Evolutionary conservation across 1,140 invertebrate genomes (phyloP).

Genomic region (Halotydeus destructor): DNA sequence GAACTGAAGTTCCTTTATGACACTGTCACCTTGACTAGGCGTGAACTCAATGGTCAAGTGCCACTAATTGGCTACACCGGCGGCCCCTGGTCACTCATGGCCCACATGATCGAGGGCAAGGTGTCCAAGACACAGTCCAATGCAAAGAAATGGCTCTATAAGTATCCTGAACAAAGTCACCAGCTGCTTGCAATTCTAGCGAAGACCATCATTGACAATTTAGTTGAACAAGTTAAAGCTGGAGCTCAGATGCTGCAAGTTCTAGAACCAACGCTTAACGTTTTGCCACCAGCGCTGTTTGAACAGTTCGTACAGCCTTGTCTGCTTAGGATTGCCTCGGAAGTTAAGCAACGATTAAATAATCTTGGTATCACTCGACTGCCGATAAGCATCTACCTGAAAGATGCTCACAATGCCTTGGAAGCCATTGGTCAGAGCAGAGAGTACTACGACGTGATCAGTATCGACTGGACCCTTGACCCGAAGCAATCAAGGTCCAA

Average conservation of each 20-base stretch:
- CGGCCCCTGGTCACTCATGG: constrained; percentile 93
- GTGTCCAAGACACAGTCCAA: constrained; percentile 78
- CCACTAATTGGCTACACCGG: constrained; percentile 84
- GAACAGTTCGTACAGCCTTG: constrained; percentile 48
- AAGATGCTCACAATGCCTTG: constrained; percentile 69
- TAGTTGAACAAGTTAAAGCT: constrained; percentile 64
- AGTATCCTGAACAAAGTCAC: constrained; percentile 51
- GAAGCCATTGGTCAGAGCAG: constrained; percentile 40
- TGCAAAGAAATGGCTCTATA: constrained; percentile 72
- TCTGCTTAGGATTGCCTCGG: constrained; percentile 46
- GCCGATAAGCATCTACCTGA: constrained; percentile 82
- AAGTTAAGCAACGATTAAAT: constrained; percentile 40
- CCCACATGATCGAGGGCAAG: constrained; percentile 90
- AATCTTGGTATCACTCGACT: constrained; percentile 41
- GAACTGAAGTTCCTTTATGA: constrained; percentile 71
- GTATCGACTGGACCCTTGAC: constrained; percentile 84
- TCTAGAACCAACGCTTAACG: constrained; percentile 87
- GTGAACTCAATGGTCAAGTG: constrained; percentile 67
- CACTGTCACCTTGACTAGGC: constrained; percentile 77
- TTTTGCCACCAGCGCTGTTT: constrained; percentile 59
- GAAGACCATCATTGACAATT: constrained; percentile 63
- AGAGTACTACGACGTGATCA: constrained; percentile 66
- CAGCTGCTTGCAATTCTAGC: constrained; percentile 58
- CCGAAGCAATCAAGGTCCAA: constrained; percentile 43
- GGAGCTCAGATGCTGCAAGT: constrained; percentile 71